Evolutionary conservation across 2,888 invertebrate genomes (phyloP).

Genomic region (Norana najaformis): DNA sequence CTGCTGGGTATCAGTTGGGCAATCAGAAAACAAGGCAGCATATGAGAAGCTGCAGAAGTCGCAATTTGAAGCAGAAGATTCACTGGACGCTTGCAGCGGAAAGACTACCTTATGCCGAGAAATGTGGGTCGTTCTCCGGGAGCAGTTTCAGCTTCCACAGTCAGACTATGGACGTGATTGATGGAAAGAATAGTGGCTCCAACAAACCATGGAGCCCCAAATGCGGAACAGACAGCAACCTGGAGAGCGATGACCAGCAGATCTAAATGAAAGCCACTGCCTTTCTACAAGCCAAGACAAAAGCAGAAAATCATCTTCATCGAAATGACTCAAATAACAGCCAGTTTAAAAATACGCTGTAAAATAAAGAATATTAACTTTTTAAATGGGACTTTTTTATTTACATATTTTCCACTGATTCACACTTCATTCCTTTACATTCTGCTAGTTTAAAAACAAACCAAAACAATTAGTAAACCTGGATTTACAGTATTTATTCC

Average conservation of each 20-base stretch:
- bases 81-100: too few relatives aligned
- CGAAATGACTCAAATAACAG: too few relatives aligned
- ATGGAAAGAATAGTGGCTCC: background rate
- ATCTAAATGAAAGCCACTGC: background rate
- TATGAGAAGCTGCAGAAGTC: background rate
- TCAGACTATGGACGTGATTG: slow-evolving; percentile 5
- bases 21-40: too few relatives aligned
- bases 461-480: background rate
- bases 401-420: too few relatives aligned
- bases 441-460: background rate
- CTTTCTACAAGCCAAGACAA: background rate
- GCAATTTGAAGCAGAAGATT: background rate
- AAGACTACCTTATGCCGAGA: background rate
- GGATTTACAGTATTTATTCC: too few relatives aligned
- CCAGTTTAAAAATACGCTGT: too few relatives aligned
- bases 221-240: background rate
- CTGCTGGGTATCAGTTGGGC: too few relatives aligned
- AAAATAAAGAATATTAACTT: too few relatives aligned
- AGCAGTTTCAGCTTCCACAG: background rate
- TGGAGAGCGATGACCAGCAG: background rate
- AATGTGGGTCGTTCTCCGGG: background rate
- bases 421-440: too few relatives aligned
- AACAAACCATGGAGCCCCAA: background rate
- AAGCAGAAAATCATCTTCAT: background rate
- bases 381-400: too few relatives aligned